A percentile compares a stretch with the other conserved stretches of the same genome.
These are phyloP conservation scores for Volucella zonaria DNA, from an alignment of 2,888 invertebrate genomes.

Conservation along the genomic window DNA sequence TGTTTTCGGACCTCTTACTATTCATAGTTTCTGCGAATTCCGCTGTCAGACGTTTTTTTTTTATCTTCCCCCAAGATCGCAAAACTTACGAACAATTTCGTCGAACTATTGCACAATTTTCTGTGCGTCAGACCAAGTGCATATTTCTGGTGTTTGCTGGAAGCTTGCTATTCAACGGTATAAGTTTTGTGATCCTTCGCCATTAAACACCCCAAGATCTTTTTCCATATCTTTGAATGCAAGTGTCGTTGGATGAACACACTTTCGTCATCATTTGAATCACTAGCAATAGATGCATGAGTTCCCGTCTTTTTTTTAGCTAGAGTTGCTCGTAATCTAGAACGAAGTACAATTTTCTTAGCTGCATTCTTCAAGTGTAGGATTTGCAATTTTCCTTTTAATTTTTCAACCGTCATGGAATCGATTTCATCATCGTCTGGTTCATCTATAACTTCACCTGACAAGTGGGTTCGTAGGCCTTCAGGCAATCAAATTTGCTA, in stretches of 20 bases:
- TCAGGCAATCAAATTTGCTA: background rate
- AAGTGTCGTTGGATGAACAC: too few species aligned
- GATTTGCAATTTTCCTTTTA: background rate
- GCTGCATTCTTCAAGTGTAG: background rate
- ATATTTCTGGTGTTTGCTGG: slow-evolving; percentile 3
- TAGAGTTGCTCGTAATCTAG: background rate
- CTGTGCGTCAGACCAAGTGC: slow-evolving; percentile 30
- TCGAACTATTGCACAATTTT: slow-evolving; percentile 39
- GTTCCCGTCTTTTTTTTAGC: background rate
- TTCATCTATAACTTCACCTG: background rate
- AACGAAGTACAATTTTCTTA: slow-evolving; percentile 6
- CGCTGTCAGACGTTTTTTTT: background rate
- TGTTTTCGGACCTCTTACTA: slow-evolving; percentile 31
- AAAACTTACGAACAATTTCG: slow-evolving; percentile 33
- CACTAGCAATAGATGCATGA: background rate
- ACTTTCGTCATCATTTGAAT: background rate
- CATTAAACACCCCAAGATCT: slow-evolving; percentile 1
- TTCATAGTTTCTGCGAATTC: slow-evolving; percentile 33
- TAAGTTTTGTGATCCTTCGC: slow-evolving; percentile 13
- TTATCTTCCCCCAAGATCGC: background rate
- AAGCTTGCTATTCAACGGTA: background rate
- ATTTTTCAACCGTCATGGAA: background rate
- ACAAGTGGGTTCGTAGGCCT: background rate
- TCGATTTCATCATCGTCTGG: background rate
- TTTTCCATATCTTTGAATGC: slow-evolving; percentile 15